These are phyloP conservation scores for Junonia oenone DNA, from an alignment of 2,888 invertebrate genomes.

Conservation along the genomic window DNA sequence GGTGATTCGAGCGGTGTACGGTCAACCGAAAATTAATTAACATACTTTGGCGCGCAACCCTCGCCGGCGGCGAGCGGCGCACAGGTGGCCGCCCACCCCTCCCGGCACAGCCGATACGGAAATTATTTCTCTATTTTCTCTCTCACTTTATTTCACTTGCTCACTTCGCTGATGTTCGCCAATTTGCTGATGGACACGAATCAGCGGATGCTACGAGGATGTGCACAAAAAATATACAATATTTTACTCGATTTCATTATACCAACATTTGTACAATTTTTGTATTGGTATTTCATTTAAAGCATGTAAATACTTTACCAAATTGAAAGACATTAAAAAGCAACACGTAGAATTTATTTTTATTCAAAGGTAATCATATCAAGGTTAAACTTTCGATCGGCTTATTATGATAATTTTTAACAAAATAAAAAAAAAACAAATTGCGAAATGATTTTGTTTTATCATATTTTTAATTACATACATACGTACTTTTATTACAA, in stretches of 20 bases:
- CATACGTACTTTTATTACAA: neutral
- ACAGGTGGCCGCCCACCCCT: conserved; percentile 44
- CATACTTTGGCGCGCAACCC: conserved; percentile 75
- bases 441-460: neutral
- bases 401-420: neutral
- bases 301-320: neutral
- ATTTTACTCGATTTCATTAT: neutral
- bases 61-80: conserved; percentile 34
- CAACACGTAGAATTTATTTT: neutral
- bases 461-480: neutral
- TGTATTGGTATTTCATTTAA: neutral
- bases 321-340: neutral
- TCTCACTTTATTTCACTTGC: conserved; percentile 29
- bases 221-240: neutral
- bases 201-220: neutral
- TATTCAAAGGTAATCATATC: neutral
- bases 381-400: neutral
- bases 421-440: neutral
- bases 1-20: conserved; percentile 69
- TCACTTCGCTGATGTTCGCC: conserved; percentile 24
- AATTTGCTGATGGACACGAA: conserved; percentile 19
- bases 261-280: neutral
- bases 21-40: conserved; percentile 79
- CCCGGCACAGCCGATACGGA: conserved; percentile 34
- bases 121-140: conserved; percentile 40